Conservation (phyloP, 2,113 vertebrate species). For the Psittacula cyanocephala region DNA sequence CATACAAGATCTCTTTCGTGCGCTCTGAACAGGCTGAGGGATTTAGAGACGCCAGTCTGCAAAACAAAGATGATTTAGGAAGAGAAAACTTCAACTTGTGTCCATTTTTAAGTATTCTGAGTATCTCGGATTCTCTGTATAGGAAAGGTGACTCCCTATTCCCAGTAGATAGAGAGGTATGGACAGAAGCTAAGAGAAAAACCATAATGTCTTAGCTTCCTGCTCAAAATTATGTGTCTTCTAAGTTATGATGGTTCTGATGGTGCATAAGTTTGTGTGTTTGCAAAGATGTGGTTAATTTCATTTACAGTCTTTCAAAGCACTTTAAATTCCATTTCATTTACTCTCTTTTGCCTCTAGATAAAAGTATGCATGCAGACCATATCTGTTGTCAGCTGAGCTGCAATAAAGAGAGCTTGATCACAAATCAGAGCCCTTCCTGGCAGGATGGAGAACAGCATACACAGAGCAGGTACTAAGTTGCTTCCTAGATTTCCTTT, state of each 20-base stretch:
- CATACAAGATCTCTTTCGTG: slow-evolving; percentile 74
- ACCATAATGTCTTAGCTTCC: background rate
- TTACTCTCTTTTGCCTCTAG: background rate
- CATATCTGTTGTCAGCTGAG: background rate
- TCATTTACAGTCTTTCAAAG: background rate
- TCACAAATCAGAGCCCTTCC: background rate
- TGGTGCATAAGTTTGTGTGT: background rate
- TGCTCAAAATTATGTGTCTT: background rate
- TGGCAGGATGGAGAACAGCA: background rate
- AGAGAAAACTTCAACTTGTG: background rate
- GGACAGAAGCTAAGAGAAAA: background rate
- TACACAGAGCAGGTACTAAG: background rate
- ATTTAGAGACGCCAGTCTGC: slow-evolving; percentile 65
- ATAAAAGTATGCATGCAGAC: background rate
- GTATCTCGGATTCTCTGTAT: background rate
- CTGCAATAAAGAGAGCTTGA: background rate
- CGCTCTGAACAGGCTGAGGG: slow-evolving; percentile 65
- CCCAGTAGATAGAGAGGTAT: background rate
- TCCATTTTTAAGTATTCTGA: background rate
- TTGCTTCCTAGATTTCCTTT: background rate
- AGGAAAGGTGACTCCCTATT: background rate
- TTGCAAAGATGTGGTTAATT: background rate
- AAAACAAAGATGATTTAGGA: background rate
- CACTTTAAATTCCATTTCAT: background rate
- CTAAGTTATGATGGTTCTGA: background rate